A percentile compares a stretch with the other conserved stretches of the same genome.
phyloP scores from a whole-genome alignment of 2,888 invertebrate species.

The Sinotaia quadrata region DNA sequence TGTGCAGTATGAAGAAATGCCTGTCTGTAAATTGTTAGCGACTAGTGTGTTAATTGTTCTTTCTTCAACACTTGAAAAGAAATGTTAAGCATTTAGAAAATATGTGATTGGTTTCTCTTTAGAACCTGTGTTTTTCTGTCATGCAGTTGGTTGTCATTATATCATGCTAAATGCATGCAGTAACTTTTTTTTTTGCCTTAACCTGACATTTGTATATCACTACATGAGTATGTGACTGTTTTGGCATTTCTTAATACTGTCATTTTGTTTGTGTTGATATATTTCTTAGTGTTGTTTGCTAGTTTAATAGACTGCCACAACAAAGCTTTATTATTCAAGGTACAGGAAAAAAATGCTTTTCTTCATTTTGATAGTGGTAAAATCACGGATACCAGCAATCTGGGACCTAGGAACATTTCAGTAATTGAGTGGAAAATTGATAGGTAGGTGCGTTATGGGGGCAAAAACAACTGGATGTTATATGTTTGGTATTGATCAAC shows the following conservation, averaged over 20 bases:
- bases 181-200: conserved; percentile 26
- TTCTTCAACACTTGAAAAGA: not conserved
- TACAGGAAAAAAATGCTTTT: conserved; percentile 18
- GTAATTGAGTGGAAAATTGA: conserved; percentile 23
- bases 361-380: conserved; percentile 25
- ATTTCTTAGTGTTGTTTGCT: conserved; percentile 22
- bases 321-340: conserved; percentile 8
- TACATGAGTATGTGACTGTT: too few species aligned
- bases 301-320: not conserved
- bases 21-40: conserved; percentile 54
- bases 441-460: conserved; percentile 20
- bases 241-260: conserved; percentile 69
- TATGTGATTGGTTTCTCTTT: conserved; percentile 22
- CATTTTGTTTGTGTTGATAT: conserved; percentile 36
- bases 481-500: too few species aligned
- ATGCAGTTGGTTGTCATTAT: conserved; percentile 35
- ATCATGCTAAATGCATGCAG: conserved; percentile 38
- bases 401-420: conserved; percentile 25
- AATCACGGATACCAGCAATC: conserved; percentile 23
- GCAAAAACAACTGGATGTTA: not conserved
- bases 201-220: conserved; percentile 24
- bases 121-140: conserved; percentile 37
- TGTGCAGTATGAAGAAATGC: conserved; percentile 69
- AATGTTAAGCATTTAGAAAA: not conserved
- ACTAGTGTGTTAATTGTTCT: conserved; percentile 17